A percentile compares a stretch with the other conserved stretches of the same genome.
Evolutionary conservation across 2,113 vertebrate genomes (phyloP).

Genomic region (Ahaetulla prasina): DNA sequence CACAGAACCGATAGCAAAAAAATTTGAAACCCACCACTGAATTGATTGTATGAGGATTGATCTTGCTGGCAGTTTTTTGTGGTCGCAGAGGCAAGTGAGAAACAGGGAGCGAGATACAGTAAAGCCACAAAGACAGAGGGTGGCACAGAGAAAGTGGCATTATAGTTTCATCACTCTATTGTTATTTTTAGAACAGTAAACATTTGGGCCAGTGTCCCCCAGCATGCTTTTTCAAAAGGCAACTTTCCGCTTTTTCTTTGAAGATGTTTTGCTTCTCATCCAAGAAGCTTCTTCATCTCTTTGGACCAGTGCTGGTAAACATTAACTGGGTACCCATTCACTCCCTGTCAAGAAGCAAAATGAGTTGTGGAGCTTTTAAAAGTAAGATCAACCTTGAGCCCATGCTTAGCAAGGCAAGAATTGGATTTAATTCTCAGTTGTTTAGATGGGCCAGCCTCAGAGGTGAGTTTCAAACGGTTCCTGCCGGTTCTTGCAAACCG

Average conservation of each 20-base stretch:
- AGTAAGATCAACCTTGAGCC: neutral
- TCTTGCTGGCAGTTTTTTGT: neutral
- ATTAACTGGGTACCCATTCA: neutral
- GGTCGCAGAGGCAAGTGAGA: neutral
- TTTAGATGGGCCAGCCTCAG: no score
- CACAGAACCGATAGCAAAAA: no score
- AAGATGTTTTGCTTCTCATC: no score
- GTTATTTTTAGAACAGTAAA: neutral
- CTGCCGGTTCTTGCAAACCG: no score
- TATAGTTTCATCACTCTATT: neutral
- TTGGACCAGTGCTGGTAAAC: neutral
- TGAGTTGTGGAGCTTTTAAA: neutral
- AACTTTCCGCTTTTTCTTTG: no score
- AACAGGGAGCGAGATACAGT: neutral
- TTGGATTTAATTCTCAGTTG: neutral
- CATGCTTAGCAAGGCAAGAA: neutral
- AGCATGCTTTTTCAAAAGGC: no score
- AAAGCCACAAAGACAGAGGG: neutral
- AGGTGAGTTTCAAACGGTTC: no score
- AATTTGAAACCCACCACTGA: no score
- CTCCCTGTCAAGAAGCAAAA: neutral
- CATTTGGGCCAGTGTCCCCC: neutral
- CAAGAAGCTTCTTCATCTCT: neutral
- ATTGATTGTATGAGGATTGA: neutral
- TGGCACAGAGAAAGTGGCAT: neutral